Percentiles rank a stretch among this genome's conserved stretches.
Conservation (phyloP, 2,113 vertebrate species). For the Picathartes gymnocephalus region DNA sequence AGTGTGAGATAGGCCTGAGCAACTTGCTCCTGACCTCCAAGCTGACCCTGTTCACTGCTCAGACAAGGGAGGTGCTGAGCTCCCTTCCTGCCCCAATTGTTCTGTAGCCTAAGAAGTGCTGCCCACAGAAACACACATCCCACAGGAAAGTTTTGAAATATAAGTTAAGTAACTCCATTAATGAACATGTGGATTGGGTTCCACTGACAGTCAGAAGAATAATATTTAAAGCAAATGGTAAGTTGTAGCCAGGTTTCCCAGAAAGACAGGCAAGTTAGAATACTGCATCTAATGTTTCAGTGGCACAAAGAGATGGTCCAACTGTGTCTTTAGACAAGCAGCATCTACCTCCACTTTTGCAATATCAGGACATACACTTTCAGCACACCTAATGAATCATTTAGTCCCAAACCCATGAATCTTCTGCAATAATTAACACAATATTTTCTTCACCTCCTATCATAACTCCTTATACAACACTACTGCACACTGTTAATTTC, state of each 20-base stretch:
- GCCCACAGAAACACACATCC: background rate
- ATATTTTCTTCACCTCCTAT: background rate
- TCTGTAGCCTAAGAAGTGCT: background rate
- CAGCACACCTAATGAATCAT: background rate
- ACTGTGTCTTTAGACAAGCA: background rate
- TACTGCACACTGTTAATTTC: background rate
- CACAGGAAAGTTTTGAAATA: background rate
- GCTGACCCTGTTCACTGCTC: background rate
- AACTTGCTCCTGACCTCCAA: background rate
- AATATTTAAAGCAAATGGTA: background rate
- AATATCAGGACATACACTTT: background rate
- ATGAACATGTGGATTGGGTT: background rate
- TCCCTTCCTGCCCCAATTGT: background rate
- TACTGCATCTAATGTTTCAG: background rate
- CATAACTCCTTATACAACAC: fast-evolving
- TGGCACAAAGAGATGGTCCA: background rate
- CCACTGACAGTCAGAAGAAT: background rate
- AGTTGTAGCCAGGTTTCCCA: background rate
- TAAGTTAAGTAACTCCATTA: background rate
- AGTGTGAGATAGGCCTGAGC: background rate
- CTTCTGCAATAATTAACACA: background rate
- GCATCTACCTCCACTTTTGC: background rate
- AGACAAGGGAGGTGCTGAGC: background rate
- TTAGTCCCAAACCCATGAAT: background rate
- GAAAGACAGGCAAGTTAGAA: background rate